These are phyloP conservation scores for Crotalus tigris DNA, from an alignment of 2,113 vertebrate species.

Conservation along the genomic window DNA sequence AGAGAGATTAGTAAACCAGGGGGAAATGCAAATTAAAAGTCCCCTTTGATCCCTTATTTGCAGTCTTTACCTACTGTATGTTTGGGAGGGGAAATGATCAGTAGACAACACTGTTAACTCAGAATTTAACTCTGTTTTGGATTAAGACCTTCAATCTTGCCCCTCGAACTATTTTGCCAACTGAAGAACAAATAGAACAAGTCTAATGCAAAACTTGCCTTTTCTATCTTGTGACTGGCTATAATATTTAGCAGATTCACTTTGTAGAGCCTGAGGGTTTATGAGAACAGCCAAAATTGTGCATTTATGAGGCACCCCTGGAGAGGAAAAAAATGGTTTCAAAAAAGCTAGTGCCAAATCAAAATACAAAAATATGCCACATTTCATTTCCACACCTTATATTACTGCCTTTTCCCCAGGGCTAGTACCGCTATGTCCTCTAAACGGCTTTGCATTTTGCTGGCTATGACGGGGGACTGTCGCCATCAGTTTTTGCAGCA, in stretches of 20 bases:
- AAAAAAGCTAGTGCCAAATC: neutral
- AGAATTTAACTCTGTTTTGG: neutral
- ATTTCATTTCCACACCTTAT: conserved; percentile 5
- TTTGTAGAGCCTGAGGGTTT: neutral
- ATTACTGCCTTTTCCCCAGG: neutral
- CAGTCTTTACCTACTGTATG: neutral
- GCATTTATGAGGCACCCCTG: neutral
- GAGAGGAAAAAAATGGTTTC: neutral
- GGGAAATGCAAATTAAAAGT: neutral
- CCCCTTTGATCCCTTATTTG: neutral
- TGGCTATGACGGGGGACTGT: neutral
- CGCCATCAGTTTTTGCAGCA: neutral
- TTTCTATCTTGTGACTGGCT: neutral
- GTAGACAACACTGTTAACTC: neutral
- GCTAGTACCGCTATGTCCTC: neutral
- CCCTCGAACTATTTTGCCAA: neutral
- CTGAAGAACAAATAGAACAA: neutral
- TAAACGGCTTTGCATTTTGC: neutral
- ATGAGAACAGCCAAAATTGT: conserved; percentile 3
- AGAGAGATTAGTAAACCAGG: neutral
- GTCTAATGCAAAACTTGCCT: neutral
- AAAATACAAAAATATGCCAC: conserved; percentile 5
- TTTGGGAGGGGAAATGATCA: neutral
- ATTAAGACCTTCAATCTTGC: neutral
- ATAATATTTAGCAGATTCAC: conserved; percentile 1